Percentiles rank a stretch among this genome's conserved stretches.
phyloP scores from a whole-genome alignment of 2,888 invertebrate species.

The Anoplius nigerrimus region DNA sequence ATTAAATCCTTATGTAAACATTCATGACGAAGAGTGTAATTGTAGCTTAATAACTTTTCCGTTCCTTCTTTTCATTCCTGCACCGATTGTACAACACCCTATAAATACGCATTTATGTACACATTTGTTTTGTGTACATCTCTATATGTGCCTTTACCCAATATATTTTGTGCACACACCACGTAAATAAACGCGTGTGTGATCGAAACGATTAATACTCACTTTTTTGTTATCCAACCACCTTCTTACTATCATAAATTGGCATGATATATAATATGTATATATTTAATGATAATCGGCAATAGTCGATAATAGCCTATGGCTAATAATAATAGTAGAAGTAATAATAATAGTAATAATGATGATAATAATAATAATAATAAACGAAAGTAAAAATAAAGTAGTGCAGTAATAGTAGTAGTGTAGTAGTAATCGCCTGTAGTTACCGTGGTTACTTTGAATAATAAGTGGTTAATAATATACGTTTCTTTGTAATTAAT shows the following conservation, averaged over 20 bases:
- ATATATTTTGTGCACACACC: no score
- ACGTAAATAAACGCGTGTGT: no score
- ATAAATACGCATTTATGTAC: no score
- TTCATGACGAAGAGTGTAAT: no score
- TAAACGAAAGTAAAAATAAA: not conserved
- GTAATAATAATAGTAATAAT: conserved; percentile 20
- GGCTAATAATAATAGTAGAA: conserved; percentile 18
- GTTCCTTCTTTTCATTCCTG: no score
- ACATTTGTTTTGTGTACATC: no score
- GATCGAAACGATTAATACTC: no score
- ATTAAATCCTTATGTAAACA: no score
- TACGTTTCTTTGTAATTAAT: conserved; percentile 28
- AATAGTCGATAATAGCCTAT: not conserved
- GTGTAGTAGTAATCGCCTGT: conserved; percentile 17
- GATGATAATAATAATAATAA: conserved; percentile 24
- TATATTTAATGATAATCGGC: conserved; percentile 11
- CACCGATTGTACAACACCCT: no score
- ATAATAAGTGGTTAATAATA: conserved; percentile 10
- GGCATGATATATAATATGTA: conserved; percentile 54
- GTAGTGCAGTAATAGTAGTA: not conserved
- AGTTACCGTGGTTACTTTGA: not conserved
- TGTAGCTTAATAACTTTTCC: no score
- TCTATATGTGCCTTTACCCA: no score
- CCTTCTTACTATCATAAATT: conserved; percentile 40
- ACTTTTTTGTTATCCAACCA: conserved; percentile 50